Evolutionary conservation across 2,113 vertebrate species (phyloP), one percentile per base, ranked within the genome.

Genomic region (Cardinalis cardinalis): DNA sequence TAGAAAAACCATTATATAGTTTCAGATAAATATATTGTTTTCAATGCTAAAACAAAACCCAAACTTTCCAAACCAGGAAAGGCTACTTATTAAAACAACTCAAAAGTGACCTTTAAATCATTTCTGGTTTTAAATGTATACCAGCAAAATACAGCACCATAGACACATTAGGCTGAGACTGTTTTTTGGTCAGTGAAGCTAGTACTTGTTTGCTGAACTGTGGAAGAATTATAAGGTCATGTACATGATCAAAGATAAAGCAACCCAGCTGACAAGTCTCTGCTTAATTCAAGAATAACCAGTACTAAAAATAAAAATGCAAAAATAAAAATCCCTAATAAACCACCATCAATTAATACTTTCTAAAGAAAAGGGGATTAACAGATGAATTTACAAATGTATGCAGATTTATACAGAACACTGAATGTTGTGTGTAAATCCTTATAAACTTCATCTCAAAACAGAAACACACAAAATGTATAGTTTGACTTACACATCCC

Each of bases 121-220:
- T 78, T 94, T 96, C 96, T 96, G 92, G 94, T 93, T 97, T 97
- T 94, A 90, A 96, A 96, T 87, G 89, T 91, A 93, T 55, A 92
- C 93, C 94, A 95, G 96, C 91, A 93, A 96, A 94, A 96, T 90
- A 96, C 97, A 98, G 97, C 97, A 98, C 97, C 97, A 96, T 96
- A 96, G 95, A 97, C 96, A 96, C 84, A 82, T 92, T 88, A 93
- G 87, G 90, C 95, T 97, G 96, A 96, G 76, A 97, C 85, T 71
- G 73, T 78, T 80, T 95, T 97, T 93, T 97, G 96, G 97, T 97
- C 95, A 96, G 96, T 95, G 97, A 98, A 97, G 95, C 96, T 97
- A 97, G 96, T 96, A 97, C 94, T 97, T 97, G 95, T 96, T 97
- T 96, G 97, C 91, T 95, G 96, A 98, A 97, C 96, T 94, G 96